phyloP scores from a whole-genome alignment of 1,140 invertebrate genomes.

The Philotrypesis tridentata region DNA sequence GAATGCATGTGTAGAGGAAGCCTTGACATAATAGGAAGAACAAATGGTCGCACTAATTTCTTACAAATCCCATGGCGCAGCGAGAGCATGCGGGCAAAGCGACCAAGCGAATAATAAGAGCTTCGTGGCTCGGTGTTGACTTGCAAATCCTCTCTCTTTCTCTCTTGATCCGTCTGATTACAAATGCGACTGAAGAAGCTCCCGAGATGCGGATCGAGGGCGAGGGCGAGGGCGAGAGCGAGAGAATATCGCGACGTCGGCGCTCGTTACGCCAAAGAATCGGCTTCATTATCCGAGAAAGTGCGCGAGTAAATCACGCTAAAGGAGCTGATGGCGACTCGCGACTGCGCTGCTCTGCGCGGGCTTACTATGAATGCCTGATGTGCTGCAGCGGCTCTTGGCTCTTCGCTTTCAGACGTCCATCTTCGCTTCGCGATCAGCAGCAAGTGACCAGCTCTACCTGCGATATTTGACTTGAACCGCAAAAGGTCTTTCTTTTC shows the following conservation, averaged over 20 bases:
- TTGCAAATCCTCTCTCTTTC: not conserved
- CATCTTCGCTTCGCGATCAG: conserved; percentile 52
- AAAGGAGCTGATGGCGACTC: not conserved
- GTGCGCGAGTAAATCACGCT: conserved; percentile 56
- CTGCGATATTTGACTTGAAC: conserved; percentile 23
- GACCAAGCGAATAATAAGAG: not conserved
- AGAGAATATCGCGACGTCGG: conserved; percentile 30
- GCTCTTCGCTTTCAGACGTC: conserved; percentile 55
- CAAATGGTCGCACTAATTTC: not conserved
- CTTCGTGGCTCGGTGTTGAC: not conserved
- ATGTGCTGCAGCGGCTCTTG: conserved; percentile 51
- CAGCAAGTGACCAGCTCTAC: not conserved
- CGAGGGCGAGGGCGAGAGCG: too few relatives aligned
- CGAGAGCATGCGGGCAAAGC: not conserved
- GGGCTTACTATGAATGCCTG: not conserved
- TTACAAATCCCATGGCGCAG: not conserved
- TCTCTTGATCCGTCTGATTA: conserved; percentile 30
- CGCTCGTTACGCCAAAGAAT: conserved; percentile 57
- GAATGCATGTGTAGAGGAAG: not conserved
- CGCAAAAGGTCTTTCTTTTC: not conserved
- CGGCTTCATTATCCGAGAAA: conserved; percentile 61
- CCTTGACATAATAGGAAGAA: too few relatives aligned
- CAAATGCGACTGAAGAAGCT: not conserved
- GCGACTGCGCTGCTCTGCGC: too few relatives aligned
- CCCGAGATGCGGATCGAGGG: too few relatives aligned